Percentiles rank a stretch among this genome's conserved stretches.
phyloP scores from a whole-genome alignment of 2,113 vertebrate genomes.

The Carassius auratus region DNA sequence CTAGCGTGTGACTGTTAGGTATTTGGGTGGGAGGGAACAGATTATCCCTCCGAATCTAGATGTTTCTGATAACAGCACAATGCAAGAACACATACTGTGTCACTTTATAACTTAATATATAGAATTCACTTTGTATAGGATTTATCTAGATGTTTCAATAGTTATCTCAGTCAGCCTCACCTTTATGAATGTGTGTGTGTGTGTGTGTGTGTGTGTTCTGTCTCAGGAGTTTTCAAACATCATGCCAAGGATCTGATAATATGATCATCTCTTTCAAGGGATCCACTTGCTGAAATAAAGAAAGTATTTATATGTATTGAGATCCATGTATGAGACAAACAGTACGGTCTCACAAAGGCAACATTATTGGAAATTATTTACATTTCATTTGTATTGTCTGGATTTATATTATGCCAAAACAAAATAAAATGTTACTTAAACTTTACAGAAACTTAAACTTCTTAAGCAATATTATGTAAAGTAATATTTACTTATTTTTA shows the following conservation, averaged over 20 bases:
- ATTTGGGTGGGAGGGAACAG: constrained; percentile 2
- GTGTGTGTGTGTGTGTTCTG: background rate
- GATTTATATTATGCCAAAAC: no score
- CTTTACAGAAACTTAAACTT: no score
- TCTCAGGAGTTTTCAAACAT: background rate
- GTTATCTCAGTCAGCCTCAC: background rate
- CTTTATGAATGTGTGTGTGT: background rate
- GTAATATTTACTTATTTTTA: background rate
- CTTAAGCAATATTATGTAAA: background rate
- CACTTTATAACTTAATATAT: background rate
- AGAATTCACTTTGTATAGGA: background rate
- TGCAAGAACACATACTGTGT: constrained; percentile 1
- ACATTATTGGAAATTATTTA: background rate
- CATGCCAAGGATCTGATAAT: background rate
- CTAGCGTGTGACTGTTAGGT: constrained; percentile 7
- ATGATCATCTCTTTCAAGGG: background rate
- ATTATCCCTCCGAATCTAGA: constrained; percentile 25
- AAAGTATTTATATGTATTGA: background rate
- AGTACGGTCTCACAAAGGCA: background rate
- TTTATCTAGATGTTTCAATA: background rate
- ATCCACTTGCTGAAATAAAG: background rate
- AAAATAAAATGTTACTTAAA: no score
- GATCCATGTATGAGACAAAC: background rate
- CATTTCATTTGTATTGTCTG: no score
- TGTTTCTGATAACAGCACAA: background rate